Evolutionary conservation across 2,888 invertebrate genomes (phyloP).

Genomic region (Drosophila colorata): DNA sequence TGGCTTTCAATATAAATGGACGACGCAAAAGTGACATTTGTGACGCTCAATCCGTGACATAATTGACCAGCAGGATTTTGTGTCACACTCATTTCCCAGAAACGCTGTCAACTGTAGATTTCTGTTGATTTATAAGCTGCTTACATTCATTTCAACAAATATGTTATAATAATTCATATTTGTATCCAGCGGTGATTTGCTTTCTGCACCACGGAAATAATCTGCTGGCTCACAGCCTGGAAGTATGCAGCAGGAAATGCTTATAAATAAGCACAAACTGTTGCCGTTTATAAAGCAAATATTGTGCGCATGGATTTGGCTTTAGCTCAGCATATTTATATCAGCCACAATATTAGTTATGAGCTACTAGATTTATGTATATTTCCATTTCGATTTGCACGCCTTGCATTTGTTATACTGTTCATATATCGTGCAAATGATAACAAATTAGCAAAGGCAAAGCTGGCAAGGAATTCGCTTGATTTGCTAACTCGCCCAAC

Average conservation of each 20-base stretch:
- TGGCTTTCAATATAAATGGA: neutral
- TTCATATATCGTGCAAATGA: slow-evolving; percentile 49
- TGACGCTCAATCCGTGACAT: slow-evolving; percentile 8
- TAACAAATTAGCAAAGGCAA: slow-evolving; percentile 70
- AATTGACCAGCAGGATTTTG: slow-evolving; percentile 22
- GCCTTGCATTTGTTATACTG: slow-evolving; percentile 45
- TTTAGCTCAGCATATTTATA: slow-evolving; percentile 23
- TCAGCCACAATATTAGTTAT: slow-evolving; percentile 32
- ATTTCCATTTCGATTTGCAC: slow-evolving; percentile 46
- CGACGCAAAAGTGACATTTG: slow-evolving; percentile 1
- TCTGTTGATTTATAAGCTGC: slow-evolving; percentile 14
- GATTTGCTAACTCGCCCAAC: slow-evolving; percentile 57
- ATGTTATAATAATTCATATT: slow-evolving; percentile 32
- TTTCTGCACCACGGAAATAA: slow-evolving; percentile 15
- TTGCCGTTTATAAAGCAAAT: slow-evolving; percentile 55
- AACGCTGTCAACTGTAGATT: slow-evolving; percentile 4
- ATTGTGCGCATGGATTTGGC: neutral
- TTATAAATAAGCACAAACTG: slow-evolving; percentile 55
- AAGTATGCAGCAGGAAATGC: slow-evolving; percentile 45
- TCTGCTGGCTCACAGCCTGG: slow-evolving; percentile 12
- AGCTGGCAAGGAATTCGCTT: slow-evolving; percentile 44
- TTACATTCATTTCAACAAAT: slow-evolving; percentile 5
- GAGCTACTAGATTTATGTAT: slow-evolving; percentile 26
- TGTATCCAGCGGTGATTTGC: slow-evolving; percentile 30
- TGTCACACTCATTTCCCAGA: neutral